These are phyloP conservation scores for Poecile montanus DNA, from an alignment of 2,797 vertebrate genomes.

Conservation along the genomic window DNA sequence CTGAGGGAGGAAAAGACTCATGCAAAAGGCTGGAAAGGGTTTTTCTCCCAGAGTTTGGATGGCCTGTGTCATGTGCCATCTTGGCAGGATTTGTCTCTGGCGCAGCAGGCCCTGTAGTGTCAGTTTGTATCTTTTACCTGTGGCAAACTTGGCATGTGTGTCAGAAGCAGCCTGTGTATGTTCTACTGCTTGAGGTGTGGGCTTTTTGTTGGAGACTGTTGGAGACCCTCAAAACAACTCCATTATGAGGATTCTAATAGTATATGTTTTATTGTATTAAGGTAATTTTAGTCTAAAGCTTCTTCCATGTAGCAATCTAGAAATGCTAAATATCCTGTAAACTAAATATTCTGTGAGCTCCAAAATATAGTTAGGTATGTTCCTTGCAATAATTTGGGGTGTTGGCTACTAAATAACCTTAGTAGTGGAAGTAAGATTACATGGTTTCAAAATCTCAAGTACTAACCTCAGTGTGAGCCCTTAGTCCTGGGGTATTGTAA, in stretches of 20 bases:
- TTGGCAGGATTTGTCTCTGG: not conserved
- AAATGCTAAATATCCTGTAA: not conserved
- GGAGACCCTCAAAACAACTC: not conserved
- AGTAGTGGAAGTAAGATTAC: not conserved
- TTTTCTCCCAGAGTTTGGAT: not conserved
- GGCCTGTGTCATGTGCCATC: rapidly evolving
- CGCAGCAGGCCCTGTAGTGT: not conserved
- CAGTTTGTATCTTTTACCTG: not conserved
- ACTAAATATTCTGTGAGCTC: not conserved
- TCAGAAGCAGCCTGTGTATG: not conserved
- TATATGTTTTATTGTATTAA: not conserved
- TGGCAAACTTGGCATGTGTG: not conserved
- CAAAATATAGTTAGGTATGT: not conserved
- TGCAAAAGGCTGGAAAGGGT: not conserved
- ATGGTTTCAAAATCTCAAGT: not conserved
- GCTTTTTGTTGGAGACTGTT: not conserved
- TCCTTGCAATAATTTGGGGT: not conserved
- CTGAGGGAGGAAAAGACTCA: not conserved
- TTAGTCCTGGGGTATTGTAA: not conserved
- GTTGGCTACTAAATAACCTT: not conserved
- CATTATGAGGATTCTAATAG: not conserved
- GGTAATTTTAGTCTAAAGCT: not conserved
- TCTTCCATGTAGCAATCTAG: not conserved
- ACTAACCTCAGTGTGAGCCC: not conserved
- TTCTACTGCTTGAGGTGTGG: not conserved